These are phyloP conservation scores for Microlaimidae sp. DNA, from an alignment of 2,888 invertebrate species.

Conservation along the genomic window DNA sequence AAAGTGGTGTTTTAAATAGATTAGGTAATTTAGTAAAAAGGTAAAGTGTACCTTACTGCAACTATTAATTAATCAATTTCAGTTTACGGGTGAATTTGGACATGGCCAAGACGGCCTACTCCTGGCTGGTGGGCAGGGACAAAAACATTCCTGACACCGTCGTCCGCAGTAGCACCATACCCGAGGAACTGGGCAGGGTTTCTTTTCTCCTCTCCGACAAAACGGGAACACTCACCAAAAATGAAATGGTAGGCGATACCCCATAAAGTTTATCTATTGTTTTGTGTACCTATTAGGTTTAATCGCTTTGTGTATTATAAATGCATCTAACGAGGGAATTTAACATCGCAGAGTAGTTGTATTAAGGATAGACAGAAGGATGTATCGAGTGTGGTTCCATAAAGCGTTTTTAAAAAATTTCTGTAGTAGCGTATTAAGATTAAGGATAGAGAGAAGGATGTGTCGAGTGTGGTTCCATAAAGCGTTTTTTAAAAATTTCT, in stretches of 20 bases:
- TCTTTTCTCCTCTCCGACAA: constrained; percentile 93
- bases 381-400: too few relatives aligned
- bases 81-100: constrained; percentile 93
- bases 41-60: not conserved
- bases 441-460: too few relatives aligned
- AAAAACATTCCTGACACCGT: constrained; percentile 79
- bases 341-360: too few relatives aligned
- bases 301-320: too few relatives aligned
- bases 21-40: not conserved
- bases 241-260: constrained; percentile 72
- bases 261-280: not conserved
- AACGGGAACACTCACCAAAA: constrained; percentile 93
- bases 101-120: constrained; percentile 94
- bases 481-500: too few relatives aligned
- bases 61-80: constrained; percentile 15
- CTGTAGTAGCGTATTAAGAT: too few relatives aligned
- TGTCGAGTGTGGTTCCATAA: too few relatives aligned
- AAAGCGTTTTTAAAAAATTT: too few relatives aligned
- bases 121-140: constrained; percentile 87
- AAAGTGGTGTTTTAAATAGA: not conserved
- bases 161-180: constrained; percentile 90
- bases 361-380: too few relatives aligned
- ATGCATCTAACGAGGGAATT: too few relatives aligned
- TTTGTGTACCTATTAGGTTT: not conserved
- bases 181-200: constrained; percentile 89